Conservation (phyloP, 2,888 invertebrate genomes). For the Ectobius pallidus region DNA sequence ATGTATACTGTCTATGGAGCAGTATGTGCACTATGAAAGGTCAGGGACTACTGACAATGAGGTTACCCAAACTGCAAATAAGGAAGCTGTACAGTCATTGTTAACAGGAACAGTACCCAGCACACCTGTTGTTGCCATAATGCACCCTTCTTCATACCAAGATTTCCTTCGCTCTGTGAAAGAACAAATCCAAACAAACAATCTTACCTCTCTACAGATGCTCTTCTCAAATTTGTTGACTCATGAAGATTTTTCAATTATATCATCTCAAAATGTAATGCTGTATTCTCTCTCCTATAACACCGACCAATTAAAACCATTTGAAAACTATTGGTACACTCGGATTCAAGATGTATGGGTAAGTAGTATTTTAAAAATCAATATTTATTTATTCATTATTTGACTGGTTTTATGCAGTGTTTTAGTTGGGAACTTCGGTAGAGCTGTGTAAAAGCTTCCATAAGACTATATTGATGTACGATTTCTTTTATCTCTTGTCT, state of each 20-base stretch:
- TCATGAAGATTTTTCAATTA: slow-evolving; percentile 29
- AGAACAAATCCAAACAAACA: background rate
- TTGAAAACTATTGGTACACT: slow-evolving; percentile 41
- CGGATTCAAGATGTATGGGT: slow-evolving; percentile 13
- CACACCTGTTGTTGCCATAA: background rate
- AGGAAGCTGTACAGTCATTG: background rate
- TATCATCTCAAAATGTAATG: slow-evolving; percentile 20
- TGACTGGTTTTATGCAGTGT: no score
- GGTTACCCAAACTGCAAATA: background rate
- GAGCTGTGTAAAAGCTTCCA: no score
- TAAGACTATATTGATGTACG: no score
- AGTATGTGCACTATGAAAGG: background rate
- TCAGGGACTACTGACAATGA: background rate
- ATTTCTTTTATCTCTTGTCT: no score
- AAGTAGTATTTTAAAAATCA: background rate
- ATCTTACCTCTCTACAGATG: slow-evolving; percentile 25
- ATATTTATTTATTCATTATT: no score
- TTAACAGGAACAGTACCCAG: background rate
- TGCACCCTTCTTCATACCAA: background rate
- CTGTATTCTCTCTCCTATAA: slow-evolving; percentile 35
- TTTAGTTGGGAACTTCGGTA: no score
- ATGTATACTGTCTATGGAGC: slow-evolving; percentile 32
- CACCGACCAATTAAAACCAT: slow-evolving; percentile 31
- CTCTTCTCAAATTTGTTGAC: slow-evolving; percentile 40
- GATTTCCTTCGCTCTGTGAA: background rate